Percentiles rank a stretch among this genome's conserved stretches.
Evolutionary conservation across 2,797 vertebrate genomes (phyloP).

Genomic region (Cephalopachus bancanus): DNA sequence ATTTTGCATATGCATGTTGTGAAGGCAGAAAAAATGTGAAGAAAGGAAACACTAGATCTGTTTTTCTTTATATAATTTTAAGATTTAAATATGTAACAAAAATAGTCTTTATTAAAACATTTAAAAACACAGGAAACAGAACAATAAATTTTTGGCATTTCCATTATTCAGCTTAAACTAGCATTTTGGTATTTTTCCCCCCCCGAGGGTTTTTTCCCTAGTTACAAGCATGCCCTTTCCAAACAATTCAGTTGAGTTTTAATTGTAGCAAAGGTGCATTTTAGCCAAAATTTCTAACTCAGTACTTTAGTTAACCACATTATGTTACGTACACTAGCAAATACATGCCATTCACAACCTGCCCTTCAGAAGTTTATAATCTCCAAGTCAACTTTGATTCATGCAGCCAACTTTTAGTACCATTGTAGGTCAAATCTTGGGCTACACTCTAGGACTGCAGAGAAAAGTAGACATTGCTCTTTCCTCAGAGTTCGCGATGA

Average conservation of each 20-base stretch:
- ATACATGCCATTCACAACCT: not conserved
- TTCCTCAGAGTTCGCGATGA: not conserved
- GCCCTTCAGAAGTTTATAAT: not conserved
- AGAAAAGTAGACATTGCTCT: not conserved
- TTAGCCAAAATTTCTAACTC: not conserved
- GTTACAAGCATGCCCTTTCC: not conserved
- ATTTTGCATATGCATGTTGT: not conserved
- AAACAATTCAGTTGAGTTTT: not conserved
- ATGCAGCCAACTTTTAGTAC: not conserved
- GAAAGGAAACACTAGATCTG: not conserved
- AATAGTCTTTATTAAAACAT: slow-evolving; percentile 2
- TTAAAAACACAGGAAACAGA: not conserved
- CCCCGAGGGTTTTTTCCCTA: not conserved
- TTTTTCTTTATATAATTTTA: not conserved
- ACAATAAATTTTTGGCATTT: not conserved
- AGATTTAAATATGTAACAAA: not conserved
- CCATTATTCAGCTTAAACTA: not conserved
- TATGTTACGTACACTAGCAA: not conserved
- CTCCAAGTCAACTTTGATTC: not conserved
- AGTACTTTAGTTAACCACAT: not conserved
- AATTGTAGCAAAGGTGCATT: not conserved
- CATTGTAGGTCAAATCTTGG: not conserved
- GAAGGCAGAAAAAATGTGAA: not conserved
- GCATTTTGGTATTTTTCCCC: not conserved
- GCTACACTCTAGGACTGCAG: not conserved